A percentile compares a stretch with the other conserved stretches of the same genome.
These are phyloP conservation scores for Dendroctonus ponderosae DNA, from an alignment of 1,140 invertebrate genomes.

Conservation along the genomic window DNA sequence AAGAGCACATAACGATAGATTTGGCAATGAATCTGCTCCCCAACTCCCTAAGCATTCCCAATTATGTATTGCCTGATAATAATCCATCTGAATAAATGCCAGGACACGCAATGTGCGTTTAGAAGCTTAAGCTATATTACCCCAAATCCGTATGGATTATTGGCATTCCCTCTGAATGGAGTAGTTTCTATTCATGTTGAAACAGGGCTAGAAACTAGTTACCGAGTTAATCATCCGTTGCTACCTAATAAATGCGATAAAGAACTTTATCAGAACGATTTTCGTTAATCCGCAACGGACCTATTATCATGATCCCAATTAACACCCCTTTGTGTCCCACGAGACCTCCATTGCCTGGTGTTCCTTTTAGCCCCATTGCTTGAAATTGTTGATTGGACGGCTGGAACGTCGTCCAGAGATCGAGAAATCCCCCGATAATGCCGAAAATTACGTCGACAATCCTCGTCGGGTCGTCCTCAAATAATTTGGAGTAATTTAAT, in stretches of 20 bases:
- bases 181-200: no score
- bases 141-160: no score
- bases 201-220: no score
- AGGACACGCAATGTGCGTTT: conserved; percentile 15
- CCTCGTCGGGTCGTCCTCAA: conserved; percentile 5
- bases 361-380: neutral
- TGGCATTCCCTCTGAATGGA: no score
- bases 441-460: conserved; percentile 14
- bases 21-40: no score
- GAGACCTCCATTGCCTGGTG: neutral
- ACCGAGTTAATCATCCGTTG: no score
- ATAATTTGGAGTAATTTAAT: conserved; percentile 15
- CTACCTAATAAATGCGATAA: no score
- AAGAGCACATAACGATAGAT: no score
- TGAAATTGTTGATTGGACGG: conserved; percentile 5
- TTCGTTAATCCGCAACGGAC: neutral
- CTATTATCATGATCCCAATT: conserved; percentile 5
- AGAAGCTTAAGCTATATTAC: conserved; percentile 1
- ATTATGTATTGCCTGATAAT: neutral
- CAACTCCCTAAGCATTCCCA: no score
- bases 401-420: neutral
- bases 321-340: neutral
- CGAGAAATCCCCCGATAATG: conserved; percentile 5
- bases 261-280: neutral
- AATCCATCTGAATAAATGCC: conserved; percentile 13